phyloP scores from a whole-genome alignment of 2,113 vertebrate genomes.

The Scortum barcoo region DNA sequence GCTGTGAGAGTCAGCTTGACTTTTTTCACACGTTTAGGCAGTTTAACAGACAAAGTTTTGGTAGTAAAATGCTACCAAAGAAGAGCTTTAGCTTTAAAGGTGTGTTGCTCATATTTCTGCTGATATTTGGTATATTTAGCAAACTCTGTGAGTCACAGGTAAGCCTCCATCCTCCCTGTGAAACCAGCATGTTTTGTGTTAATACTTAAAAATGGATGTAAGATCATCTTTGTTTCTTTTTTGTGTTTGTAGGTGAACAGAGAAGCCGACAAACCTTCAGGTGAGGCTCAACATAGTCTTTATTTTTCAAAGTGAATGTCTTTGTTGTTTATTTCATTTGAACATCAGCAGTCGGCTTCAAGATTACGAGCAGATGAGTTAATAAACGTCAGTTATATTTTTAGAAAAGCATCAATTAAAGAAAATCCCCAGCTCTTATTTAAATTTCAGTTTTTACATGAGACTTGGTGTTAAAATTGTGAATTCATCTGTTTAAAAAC shows the following conservation, averaged over 20 bases:
- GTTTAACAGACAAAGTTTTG: constrained; percentile 18
- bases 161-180: not conserved
- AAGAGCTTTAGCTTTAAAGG: not conserved
- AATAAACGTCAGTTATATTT: not conserved
- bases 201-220: fast-evolving
- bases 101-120: constrained; percentile 35
- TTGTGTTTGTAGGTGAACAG: constrained; percentile 29
- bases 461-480: no score
- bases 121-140: constrained; percentile 30
- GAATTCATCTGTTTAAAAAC: no score
- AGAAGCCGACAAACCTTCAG: constrained; percentile 38
- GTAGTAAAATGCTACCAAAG: constrained; percentile 47
- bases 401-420: not conserved
- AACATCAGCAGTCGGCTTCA: not conserved
- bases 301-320: not conserved
- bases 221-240: not conserved
- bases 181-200: not conserved
- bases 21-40: not conserved
- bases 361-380: not conserved
- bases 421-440: no score
- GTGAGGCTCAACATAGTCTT: constrained; percentile 42
- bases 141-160: constrained; percentile 56
- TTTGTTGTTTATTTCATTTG: not conserved
- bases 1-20: not conserved
- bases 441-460: no score